Evolutionary conservation across 2,113 vertebrate genomes (phyloP).

Genomic region (Lepisosteus oculatus): DNA sequence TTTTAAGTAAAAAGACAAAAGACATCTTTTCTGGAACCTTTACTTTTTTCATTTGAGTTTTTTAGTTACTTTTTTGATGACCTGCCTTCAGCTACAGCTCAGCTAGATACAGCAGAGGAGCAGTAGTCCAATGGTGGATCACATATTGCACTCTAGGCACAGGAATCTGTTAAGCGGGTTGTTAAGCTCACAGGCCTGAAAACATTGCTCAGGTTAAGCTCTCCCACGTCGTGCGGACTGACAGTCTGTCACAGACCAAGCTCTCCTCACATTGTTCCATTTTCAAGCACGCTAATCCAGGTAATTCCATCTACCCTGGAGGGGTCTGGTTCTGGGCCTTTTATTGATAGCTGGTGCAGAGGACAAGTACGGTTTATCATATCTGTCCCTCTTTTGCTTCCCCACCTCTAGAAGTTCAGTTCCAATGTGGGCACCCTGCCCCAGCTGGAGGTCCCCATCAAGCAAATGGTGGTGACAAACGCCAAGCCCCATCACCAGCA

Average conservation of each 20-base stretch:
- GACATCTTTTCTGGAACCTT: too few species aligned
- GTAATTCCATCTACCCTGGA: conserved; percentile 62
- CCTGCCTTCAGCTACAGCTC: too few species aligned
- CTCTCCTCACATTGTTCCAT: conserved; percentile 47
- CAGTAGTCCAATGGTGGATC: too few species aligned
- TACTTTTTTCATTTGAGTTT: too few species aligned
- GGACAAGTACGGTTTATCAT: neutral
- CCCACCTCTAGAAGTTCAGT: conserved; percentile 63
- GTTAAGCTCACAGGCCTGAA: neutral
- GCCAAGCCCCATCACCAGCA: conserved; percentile 58
- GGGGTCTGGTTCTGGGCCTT: conserved; percentile 40
- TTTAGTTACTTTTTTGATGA: too few species aligned
- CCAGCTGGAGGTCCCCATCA: conserved; percentile 70
- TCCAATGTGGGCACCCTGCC: conserved; percentile 63
- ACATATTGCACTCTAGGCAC: neutral
- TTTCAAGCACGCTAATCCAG: conserved; percentile 36
- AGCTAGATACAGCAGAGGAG: neutral
- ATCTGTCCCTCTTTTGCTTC: conserved; percentile 15
- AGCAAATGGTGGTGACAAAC: conserved; percentile 67
- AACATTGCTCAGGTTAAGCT: conserved; percentile 26
- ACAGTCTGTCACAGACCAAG: conserved; percentile 43
- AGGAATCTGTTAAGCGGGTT: neutral
- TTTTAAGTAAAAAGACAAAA: too few species aligned
- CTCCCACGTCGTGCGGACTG: conserved; percentile 38
- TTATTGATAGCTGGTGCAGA: conserved; percentile 2